Percentiles rank a stretch among this genome's conserved stretches.
These are phyloP conservation scores for Trichogramma dendrolimi DNA, from an alignment of 2,888 invertebrate genomes.

Conservation along the genomic window DNA sequence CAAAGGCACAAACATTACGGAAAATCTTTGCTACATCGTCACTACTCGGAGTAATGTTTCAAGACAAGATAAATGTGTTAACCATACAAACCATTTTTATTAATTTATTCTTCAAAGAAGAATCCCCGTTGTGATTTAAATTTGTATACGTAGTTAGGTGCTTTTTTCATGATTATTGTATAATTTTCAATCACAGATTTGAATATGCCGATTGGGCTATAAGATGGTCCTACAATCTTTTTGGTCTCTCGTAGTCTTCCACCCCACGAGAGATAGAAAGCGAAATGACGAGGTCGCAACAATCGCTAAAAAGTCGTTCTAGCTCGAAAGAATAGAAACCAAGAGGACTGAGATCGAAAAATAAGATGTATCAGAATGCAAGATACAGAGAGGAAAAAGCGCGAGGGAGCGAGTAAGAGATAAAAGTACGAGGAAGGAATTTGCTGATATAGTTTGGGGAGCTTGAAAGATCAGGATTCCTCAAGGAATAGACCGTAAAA, in stretches of 20 bases:
- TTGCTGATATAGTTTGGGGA: background rate
- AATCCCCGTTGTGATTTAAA: too few species aligned
- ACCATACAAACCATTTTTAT: background rate
- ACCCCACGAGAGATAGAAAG: constrained; percentile 31
- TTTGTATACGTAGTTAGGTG: too few species aligned
- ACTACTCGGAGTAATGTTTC: constrained; percentile 29
- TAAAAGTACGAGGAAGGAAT: constrained; percentile 23
- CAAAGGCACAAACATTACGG: too few species aligned
- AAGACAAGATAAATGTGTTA: background rate
- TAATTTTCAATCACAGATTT: too few species aligned
- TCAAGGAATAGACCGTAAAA: constrained; percentile 43
- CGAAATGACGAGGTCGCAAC: constrained; percentile 52
- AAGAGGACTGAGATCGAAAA: constrained; percentile 25
- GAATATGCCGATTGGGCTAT: background rate
- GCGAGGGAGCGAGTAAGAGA: constrained; percentile 27
- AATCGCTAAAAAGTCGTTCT: constrained; percentile 53
- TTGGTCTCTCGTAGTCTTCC: too few species aligned
- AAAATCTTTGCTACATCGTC: too few species aligned
- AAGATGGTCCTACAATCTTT: background rate
- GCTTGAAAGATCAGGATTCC: constrained; percentile 30
- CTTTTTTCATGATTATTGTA: too few species aligned
- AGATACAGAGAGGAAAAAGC: constrained; percentile 2
- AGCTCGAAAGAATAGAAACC: constrained; percentile 12
- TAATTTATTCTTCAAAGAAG: background rate
- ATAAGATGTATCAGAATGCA: constrained; percentile 30